phyloP scores from a whole-genome alignment of 2,113 vertebrate genomes.

The Zingel zingel region DNA sequence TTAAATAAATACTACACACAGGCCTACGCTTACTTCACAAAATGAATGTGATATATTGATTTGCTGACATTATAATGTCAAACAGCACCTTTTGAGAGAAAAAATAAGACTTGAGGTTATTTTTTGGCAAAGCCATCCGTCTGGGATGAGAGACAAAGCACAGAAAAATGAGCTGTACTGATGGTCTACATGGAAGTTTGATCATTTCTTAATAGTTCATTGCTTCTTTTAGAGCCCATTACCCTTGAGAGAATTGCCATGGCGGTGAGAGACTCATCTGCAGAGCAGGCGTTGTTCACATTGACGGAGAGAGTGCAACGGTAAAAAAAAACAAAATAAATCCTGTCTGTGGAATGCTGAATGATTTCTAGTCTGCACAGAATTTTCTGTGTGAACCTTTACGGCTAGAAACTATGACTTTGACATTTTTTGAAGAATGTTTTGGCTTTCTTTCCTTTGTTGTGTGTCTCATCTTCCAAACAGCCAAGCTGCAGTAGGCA shows the following conservation, averaged over 20 bases:
- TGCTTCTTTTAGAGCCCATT: conserved; percentile 43
- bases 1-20: not conserved
- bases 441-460: not conserved
- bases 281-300: conserved; percentile 22
- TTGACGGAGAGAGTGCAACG: not conserved
- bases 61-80: conserved; percentile 6
- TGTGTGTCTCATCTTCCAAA: not conserved
- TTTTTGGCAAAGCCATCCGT: not conserved
- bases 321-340: not conserved
- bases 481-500: not conserved
- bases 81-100: not conserved
- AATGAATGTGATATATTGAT: conserved; percentile 27
- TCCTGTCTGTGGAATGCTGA: not conserved
- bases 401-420: not conserved
- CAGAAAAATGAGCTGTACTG: conserved; percentile 27
- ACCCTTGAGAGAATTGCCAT: conserved; percentile 31
- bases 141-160: conserved; percentile 24
- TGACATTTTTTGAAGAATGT: not conserved
- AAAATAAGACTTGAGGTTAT: not conserved
- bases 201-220: conserved; percentile 54
- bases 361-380: not conserved
- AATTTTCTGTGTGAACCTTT: not conserved
- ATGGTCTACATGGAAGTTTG: conserved; percentile 47
- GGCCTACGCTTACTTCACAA: no score
- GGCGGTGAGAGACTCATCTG: conserved; percentile 10